Conservation (phyloP, 2,888 invertebrate species). For the Campoletis raptor region DNA sequence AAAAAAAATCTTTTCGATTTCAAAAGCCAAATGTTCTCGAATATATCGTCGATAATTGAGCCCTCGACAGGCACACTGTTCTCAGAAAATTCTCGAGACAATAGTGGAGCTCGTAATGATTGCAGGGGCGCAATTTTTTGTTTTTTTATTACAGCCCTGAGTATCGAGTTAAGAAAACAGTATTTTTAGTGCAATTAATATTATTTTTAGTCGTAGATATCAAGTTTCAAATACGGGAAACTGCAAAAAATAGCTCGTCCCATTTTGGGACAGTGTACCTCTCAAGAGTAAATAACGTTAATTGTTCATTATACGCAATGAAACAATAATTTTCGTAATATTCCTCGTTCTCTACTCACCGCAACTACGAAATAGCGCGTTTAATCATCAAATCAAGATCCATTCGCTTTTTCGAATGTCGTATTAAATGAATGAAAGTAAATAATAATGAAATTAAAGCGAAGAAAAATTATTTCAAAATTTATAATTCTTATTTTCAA, state of each 20-base stretch:
- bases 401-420: conserved; percentile 11
- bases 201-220: not conserved
- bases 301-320: conserved; percentile 10
- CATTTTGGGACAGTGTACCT: not conserved
- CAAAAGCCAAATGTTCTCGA: conserved; percentile 3
- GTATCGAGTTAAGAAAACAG: not conserved
- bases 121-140: not conserved
- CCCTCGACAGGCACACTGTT: not conserved
- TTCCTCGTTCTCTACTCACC: conserved; percentile 63
- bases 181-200: not conserved
- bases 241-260: not conserved
- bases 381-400: conserved; percentile 26
- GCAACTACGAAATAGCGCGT: conserved; percentile 47
- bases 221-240: not conserved
- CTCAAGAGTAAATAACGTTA: not conserved
- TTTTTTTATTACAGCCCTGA: not conserved
- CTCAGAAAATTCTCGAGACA: not conserved
- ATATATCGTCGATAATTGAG: not conserved
- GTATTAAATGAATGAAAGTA: not conserved
- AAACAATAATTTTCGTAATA: not conserved
- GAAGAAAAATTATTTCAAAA: not conserved
- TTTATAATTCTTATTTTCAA: conserved; percentile 2
- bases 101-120: not conserved
- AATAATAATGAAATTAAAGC: conserved; percentile 2
- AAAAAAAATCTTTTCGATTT: conserved; percentile 45